phyloP scores from a whole-genome alignment of 2,113 vertebrate genomes.

The Takifugu bimaculatus region DNA sequence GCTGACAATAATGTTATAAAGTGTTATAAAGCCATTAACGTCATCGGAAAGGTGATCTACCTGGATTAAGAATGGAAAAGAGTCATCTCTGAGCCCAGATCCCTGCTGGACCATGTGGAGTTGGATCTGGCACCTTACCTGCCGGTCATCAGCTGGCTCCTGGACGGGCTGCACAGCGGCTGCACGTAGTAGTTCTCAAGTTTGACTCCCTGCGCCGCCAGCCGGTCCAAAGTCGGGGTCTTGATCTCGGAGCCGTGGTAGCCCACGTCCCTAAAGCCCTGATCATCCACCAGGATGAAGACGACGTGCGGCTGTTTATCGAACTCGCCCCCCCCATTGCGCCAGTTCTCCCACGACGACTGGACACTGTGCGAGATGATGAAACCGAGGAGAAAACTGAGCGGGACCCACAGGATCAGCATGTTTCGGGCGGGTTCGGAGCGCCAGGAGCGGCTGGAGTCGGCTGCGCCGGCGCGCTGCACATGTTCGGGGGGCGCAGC shows the following conservation, averaged over 20 bases:
- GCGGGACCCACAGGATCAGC: slow-evolving; percentile 71
- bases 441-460: not conserved
- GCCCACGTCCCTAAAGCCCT: slow-evolving; percentile 93
- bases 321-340: slow-evolving; percentile 50
- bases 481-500: slow-evolving; percentile 47
- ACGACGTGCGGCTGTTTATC: slow-evolving; percentile 85
- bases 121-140: slow-evolving; percentile 70
- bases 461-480: slow-evolving; percentile 7
- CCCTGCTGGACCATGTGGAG: not conserved
- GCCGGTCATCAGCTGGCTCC: slow-evolving; percentile 96
- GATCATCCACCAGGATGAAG: slow-evolving; percentile 94
- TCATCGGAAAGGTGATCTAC: too few species aligned
- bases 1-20: too few species aligned
- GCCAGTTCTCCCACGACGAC: slow-evolving; percentile 75
- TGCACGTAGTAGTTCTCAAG: slow-evolving; percentile 99
- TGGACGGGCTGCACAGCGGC: slow-evolving; percentile 94
- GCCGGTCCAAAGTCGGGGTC: slow-evolving; percentile 89
- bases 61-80: not conserved
- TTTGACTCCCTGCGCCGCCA: slow-evolving; percentile 91
- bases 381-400: slow-evolving; percentile 75
- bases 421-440: slow-evolving; percentile 52
- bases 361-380: slow-evolving; percentile 74
- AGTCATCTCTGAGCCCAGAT: not conserved
- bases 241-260: slow-evolving; percentile 97
- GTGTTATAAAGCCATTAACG: too few species aligned